These are phyloP conservation scores for Philhelius pedissequus DNA, from an alignment of 2,888 invertebrate species.

Conservation along the genomic window DNA sequence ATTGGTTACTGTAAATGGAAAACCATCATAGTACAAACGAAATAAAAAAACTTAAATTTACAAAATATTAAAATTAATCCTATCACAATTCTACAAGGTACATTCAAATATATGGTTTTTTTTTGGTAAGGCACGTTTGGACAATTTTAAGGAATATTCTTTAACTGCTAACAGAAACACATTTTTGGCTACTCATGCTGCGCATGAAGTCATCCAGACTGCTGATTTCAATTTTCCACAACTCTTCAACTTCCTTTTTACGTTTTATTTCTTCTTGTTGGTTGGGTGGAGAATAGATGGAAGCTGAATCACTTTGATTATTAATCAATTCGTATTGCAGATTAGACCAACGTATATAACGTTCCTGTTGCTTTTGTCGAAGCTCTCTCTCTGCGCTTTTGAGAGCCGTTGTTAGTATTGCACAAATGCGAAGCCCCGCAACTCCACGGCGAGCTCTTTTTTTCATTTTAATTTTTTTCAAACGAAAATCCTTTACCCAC, in stretches of 20 bases:
- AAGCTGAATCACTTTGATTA: not conserved
- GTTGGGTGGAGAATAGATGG: not conserved
- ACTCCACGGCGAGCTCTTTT: slow-evolving; percentile 79
- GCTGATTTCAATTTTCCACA: slow-evolving; percentile 80
- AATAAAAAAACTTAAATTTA: slow-evolving; percentile 60
- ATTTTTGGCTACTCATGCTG: slow-evolving; percentile 77
- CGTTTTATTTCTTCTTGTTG: slow-evolving; percentile 71
- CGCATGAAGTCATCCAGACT: slow-evolving; percentile 82
- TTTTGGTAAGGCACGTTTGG: not conserved
- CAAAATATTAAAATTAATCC: slow-evolving; percentile 33
- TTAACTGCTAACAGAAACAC: slow-evolving; percentile 30
- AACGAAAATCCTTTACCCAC: slow-evolving; percentile 81
- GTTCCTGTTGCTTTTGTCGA: slow-evolving; percentile 80
- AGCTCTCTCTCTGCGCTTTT: slow-evolving; percentile 80
- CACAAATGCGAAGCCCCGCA: slow-evolving; percentile 81
- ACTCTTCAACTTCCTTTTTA: slow-evolving; percentile 72
- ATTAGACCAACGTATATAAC: slow-evolving; percentile 80
- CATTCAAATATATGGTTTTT: not conserved
- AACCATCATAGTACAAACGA: slow-evolving; percentile 76
- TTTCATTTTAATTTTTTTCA: slow-evolving; percentile 80
- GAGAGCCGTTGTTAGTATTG: slow-evolving; percentile 81
- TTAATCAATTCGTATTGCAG: slow-evolving; percentile 75
- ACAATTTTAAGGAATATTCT: not conserved
- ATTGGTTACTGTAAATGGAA: slow-evolving; percentile 78
- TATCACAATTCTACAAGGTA: not conserved